phyloP scores from a whole-genome alignment of 2,888 invertebrate genomes.

The Rutpela maculata region DNA sequence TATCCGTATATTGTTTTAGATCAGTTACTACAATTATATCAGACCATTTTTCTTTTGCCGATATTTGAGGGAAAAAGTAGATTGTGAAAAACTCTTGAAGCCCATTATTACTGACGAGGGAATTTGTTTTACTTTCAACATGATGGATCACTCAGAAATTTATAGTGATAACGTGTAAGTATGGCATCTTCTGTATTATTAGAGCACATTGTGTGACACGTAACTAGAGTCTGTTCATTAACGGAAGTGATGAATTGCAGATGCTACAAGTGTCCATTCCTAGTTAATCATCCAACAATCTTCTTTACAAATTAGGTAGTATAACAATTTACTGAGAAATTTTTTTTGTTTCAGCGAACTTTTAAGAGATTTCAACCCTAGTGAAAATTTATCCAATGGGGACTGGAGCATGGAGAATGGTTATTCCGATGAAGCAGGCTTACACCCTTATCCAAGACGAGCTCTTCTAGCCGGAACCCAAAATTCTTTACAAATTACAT shows the following conservation, averaged over 20 bases:
- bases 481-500: constrained; percentile 58
- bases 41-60: constrained; percentile 40
- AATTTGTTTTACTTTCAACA: constrained; percentile 83
- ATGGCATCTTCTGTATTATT: no score
- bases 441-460: constrained; percentile 80
- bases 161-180: constrained; percentile 76
- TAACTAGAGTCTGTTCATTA: no score
- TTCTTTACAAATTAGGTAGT: no score
- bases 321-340: neutral
- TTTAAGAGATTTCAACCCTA: constrained; percentile 46
- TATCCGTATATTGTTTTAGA: no score
- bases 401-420: constrained; percentile 80
- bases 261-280: no score
- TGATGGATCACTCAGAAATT: constrained; percentile 77
- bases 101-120: constrained; percentile 83
- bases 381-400: constrained; percentile 11
- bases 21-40: no score
- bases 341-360: constrained; percentile 56
- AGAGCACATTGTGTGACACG: no score
- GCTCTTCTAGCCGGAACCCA: constrained; percentile 80
- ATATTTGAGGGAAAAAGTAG: constrained; percentile 46
- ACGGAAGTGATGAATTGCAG: no score
- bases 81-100: constrained; percentile 78
- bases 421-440: constrained; percentile 74
- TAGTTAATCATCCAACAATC: no score